phyloP scores from a whole-genome alignment of 2,888 invertebrate species.

The Parochlus steinenii region DNA sequence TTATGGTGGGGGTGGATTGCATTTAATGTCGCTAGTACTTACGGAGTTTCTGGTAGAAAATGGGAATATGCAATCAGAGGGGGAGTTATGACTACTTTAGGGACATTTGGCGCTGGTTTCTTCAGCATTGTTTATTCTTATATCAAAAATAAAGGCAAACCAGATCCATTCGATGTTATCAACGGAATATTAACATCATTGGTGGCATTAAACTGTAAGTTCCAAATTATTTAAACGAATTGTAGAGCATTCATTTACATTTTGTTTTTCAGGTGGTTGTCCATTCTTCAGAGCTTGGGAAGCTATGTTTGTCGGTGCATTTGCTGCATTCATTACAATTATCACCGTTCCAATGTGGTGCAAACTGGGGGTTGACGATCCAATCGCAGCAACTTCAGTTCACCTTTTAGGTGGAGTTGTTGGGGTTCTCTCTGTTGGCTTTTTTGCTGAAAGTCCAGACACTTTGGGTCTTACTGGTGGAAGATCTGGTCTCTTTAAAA shows the following conservation, averaged over 20 bases:
- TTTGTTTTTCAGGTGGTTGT: constrained; percentile 1
- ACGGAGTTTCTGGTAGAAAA: constrained; percentile 29
- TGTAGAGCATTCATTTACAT: background rate
- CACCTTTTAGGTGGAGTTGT: constrained; percentile 51
- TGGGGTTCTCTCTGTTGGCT: constrained; percentile 65
- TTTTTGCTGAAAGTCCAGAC: constrained; percentile 62
- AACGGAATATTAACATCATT: background rate
- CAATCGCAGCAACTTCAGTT: constrained; percentile 69
- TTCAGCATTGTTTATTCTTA: background rate
- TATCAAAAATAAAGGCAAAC: constrained; percentile 3
- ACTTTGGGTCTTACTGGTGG: constrained; percentile 57
- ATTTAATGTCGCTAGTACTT: constrained; percentile 31
- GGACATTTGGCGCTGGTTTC: constrained; percentile 33
- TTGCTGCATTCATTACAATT: constrained; percentile 1
- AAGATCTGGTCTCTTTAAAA: constrained; percentile 47
- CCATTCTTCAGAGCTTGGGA: background rate
- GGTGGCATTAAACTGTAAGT: too few relatives aligned
- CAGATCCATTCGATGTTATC: constrained; percentile 4
- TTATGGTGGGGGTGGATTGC: constrained; percentile 41
- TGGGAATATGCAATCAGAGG: constrained; percentile 35
- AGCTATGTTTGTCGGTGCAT: background rate
- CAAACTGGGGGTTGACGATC: constrained; percentile 41
- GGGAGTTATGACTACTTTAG: constrained; percentile 31
- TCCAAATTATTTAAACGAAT: background rate
- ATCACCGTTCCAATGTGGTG: background rate